These are phyloP conservation scores for Orchestia grillus DNA, from an alignment of 1,140 invertebrate genomes.

Conservation along the genomic window DNA sequence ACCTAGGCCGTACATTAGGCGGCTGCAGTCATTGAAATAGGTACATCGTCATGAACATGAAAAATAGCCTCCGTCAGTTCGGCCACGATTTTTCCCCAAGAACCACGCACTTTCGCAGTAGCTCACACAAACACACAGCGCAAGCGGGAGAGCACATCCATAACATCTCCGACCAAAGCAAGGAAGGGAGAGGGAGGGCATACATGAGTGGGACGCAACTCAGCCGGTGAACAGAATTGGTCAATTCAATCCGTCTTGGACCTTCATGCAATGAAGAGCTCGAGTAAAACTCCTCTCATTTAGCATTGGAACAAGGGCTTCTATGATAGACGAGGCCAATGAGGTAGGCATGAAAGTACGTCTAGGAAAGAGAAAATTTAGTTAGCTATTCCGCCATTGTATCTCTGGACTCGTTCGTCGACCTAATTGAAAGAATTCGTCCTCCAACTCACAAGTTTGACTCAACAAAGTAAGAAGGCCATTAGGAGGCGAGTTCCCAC, in stretches of 20 bases:
- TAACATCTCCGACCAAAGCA: constrained; percentile 39
- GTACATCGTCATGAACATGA: neutral
- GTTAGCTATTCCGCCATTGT: neutral
- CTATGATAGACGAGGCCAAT: neutral
- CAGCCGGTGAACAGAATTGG: neutral
- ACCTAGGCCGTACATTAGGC: neutral
- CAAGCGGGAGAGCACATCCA: constrained; percentile 34
- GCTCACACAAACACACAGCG: constrained; percentile 28
- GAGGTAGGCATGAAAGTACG: neutral
- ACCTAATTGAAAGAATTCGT: neutral
- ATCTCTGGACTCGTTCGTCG: neutral
- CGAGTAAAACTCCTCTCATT: neutral
- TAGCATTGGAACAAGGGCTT: neutral
- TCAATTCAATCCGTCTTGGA: neutral
- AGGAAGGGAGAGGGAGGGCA: constrained; percentile 27
- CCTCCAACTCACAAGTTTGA: neutral
- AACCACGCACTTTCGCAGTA: neutral
- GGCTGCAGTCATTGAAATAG: neutral
- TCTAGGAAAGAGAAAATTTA: neutral
- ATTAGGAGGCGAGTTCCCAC: neutral
- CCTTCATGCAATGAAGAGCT: constrained; percentile 12
- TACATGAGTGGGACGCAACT: constrained; percentile 10
- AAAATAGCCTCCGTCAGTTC: constrained; percentile 13
- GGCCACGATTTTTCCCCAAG: constrained; percentile 11
- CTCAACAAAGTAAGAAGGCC: neutral